phyloP scores from a whole-genome alignment of 1,140 invertebrate species.

The Chrysomallon squamiferum region DNA sequence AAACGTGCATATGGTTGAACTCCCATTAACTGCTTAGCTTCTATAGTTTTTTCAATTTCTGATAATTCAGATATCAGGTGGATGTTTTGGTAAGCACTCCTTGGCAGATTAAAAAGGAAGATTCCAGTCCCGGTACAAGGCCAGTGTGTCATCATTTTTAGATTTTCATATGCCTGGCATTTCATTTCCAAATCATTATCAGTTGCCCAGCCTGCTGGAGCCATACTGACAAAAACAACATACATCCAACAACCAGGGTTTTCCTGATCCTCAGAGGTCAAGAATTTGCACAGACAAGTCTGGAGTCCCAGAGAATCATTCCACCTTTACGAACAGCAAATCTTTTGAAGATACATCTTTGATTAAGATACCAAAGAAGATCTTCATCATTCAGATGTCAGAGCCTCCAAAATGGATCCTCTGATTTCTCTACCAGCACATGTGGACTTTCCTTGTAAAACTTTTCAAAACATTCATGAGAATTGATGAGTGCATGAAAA shows the following conservation, averaged over 20 bases:
- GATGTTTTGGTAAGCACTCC: conserved; percentile 2
- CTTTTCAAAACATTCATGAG: conserved; percentile 9
- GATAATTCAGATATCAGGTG: too few species aligned
- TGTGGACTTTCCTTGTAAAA: conserved; percentile 17
- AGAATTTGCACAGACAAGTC: conserved; percentile 24
- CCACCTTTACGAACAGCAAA: conserved; percentile 29
- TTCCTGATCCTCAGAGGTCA: conserved; percentile 7
- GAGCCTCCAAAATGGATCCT: conserved; percentile 15
- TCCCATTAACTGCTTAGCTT: too few species aligned
- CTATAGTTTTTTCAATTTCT: too few species aligned
- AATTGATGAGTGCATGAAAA: conserved; percentile 25
- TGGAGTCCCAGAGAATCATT: conserved; percentile 30
- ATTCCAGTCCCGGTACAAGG: conserved; percentile 20
- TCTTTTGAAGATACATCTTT: conserved; percentile 10
- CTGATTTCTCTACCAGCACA: conserved; percentile 2
- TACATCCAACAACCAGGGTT: conserved; percentile 22
- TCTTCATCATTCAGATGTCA: conserved; percentile 9
- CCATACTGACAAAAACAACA: conserved; percentile 29
- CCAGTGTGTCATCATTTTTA: conserved; percentile 29
- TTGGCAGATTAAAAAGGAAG: conserved; percentile 9
- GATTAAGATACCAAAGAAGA: conserved; percentile 11
- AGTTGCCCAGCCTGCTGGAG: conserved; percentile 22
- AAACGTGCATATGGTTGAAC: too few species aligned
- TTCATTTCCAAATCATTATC: conserved; percentile 17
- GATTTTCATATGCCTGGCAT: conserved; percentile 18